phyloP scores from a whole-genome alignment of 1,140 invertebrate genomes.

The Hylaeus volcanicus region DNA sequence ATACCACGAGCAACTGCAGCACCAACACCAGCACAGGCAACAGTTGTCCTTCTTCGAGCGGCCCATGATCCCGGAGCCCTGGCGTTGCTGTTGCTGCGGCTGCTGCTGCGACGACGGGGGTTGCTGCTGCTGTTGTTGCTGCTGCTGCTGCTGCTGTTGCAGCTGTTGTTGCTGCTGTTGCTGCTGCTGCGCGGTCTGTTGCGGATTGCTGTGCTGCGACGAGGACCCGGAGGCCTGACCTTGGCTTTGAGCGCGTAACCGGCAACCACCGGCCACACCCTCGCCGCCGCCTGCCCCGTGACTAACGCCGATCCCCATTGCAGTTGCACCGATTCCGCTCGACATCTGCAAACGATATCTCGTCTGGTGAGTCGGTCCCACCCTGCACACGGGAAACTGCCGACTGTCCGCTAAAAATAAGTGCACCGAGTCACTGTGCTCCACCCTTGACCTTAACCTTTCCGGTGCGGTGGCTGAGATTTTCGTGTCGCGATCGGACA shows the following conservation, averaged over 20 bases:
- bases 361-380: slow-evolving; percentile 9
- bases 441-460: neutral
- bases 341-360: slow-evolving; percentile 73
- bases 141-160: slow-evolving; percentile 58
- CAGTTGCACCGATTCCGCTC: slow-evolving; percentile 78
- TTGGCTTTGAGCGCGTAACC: slow-evolving; percentile 75
- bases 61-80: slow-evolving; percentile 71
- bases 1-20: slow-evolving; percentile 87
- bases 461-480: neutral
- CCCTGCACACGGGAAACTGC: neutral
- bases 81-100: slow-evolving; percentile 63
- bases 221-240: slow-evolving; percentile 69
- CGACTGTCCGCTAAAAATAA: slow-evolving; percentile 46
- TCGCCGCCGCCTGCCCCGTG: slow-evolving; percentile 72
- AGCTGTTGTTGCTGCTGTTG: slow-evolving; percentile 62
- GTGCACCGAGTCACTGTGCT: neutral
- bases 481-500: neutral
- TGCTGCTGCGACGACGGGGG: slow-evolving; percentile 56
- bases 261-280: slow-evolving; percentile 71
- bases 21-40: slow-evolving; percentile 87
- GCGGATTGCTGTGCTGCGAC: slow-evolving; percentile 69
- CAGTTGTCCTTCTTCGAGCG: slow-evolving; percentile 81
- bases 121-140: slow-evolving; percentile 58
- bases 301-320: slow-evolving; percentile 79
- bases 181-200: slow-evolving; percentile 69